Evolutionary conservation across 2,888 invertebrate genomes (phyloP), one percentile per base, ranked within the genome.

Genomic region (Neoaliturus tenellus): DNA sequence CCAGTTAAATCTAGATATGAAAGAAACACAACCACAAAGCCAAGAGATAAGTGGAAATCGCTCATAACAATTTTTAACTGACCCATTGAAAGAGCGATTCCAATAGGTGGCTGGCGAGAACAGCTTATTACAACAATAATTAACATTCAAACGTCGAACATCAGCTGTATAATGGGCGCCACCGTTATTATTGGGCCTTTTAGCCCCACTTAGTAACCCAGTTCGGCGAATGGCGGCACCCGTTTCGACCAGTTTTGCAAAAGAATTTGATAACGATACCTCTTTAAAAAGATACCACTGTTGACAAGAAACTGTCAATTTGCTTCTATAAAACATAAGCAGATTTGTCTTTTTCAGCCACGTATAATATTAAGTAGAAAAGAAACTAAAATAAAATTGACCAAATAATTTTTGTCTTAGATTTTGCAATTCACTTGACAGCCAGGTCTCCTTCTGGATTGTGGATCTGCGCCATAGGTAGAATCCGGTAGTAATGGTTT

Each of bases 171-270:
- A 69, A 35, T n/a, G 69, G 39, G n/a, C 69, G 1, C 35, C 28
- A 69, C 69, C 69, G 69, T 69, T 69, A 69, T 69, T 69, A 69
- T 69, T 35, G 39, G 20, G 23, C 14, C 35, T n/a, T 69, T 69
- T 69, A 69, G 69, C 69, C 20, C 69, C 69, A 69, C n/a, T 69
- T 28, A 39, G 69, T 39, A 39, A 69, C 35, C 69, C 69, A 69
- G 23, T 69, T 69, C 20, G 69, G 69, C 62, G 51, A 31, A 62
- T n/a, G 3, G 6, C 20, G 28, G 62, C 25, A 14, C 62, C 58
- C 62, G 31, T 62, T 62, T 62, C 28, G 62, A 31, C 62, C 62
- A 28, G 62, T 1, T 62, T 62, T n/a, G 3, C 20, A 17, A 12
- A 17, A 12, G 17, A 62, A 25, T 8, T 14, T 14, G 62, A 28